Evolutionary conservation across 2,888 invertebrate species (phyloP).

Genomic region (Bellardia bayeri): DNA sequence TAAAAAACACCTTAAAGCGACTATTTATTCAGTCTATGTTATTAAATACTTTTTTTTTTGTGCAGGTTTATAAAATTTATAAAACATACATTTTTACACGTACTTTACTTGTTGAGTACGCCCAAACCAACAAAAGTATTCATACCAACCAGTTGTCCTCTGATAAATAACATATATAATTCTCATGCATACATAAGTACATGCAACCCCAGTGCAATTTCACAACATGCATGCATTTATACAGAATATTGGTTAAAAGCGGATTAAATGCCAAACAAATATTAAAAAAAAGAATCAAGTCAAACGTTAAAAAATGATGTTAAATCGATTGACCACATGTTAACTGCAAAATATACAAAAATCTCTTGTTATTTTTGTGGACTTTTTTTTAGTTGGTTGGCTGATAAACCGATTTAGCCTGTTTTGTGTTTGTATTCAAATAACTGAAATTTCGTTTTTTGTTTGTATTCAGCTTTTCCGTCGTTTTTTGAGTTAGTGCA

Average conservation of each 20-base stretch:
- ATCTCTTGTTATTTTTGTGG: conserved; percentile 21
- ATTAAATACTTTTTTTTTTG: neutral
- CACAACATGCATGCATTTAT: neutral
- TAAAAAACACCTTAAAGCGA: neutral
- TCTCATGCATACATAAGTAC: neutral
- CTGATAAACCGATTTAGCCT: conserved; percentile 55
- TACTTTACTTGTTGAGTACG: neutral
- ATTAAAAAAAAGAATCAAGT: conserved; percentile 29
- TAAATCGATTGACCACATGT: conserved; percentile 60
- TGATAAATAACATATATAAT: neutral
- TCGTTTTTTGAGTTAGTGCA: neutral
- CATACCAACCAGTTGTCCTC: conserved; percentile 10
- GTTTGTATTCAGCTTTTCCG: neutral
- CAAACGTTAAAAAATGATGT: conserved; percentile 46
- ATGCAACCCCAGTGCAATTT: neutral
- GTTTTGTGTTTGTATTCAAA: conserved; percentile 44
- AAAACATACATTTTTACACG: conserved; percentile 11
- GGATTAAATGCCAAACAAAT: conserved; percentile 45
- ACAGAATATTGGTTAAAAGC: conserved; percentile 44
- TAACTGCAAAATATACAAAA: conserved; percentile 46
- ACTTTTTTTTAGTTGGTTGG: conserved; percentile 18
- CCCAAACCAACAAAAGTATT: conserved; percentile 13
- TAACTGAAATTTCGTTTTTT: conserved; percentile 44
- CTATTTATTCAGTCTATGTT: neutral
- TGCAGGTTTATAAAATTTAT: neutral